phyloP scores from a whole-genome alignment of 2,113 vertebrate species.

The Cheirogaleus medius region DNA sequence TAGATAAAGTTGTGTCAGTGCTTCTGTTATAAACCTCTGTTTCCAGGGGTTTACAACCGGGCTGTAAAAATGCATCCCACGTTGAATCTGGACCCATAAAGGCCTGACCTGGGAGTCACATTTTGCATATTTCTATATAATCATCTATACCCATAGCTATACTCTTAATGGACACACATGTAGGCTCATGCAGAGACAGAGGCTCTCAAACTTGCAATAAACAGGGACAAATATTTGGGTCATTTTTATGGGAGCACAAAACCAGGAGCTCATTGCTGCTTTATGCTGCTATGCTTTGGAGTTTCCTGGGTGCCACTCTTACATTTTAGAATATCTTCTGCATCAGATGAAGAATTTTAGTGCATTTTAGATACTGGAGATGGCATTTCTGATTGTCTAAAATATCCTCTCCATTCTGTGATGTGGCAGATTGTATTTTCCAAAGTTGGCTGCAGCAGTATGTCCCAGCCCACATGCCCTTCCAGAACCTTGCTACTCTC shows the following conservation, averaged over 20 bases:
- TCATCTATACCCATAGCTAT: conserved; percentile 57
- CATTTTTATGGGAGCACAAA: conserved; percentile 67
- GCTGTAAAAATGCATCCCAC: conserved; percentile 82
- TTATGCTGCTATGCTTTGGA: background rate
- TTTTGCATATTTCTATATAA: conserved; percentile 76
- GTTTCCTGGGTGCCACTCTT: background rate
- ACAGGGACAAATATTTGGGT: conserved; percentile 75
- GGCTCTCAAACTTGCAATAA: conserved; percentile 65
- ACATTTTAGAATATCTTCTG: conserved; percentile 5
- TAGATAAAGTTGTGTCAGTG: conserved; percentile 82
- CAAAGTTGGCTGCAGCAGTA: background rate
- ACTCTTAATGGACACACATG: conserved; percentile 45
- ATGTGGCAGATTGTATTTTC: conserved; percentile 1
- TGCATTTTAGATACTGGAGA: background rate
- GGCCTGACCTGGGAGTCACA: conserved; percentile 79
- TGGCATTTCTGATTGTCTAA: conserved; percentile 20
- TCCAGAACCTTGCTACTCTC: background rate
- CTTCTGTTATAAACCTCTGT: conserved; percentile 82
- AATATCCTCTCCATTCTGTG: background rate
- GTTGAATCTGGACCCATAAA: conserved; percentile 79
- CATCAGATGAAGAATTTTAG: background rate
- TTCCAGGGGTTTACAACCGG: conserved; percentile 80
- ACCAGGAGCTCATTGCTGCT: background rate
- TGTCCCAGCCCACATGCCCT: background rate
- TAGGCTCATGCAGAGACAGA: conserved; percentile 32